Base-by-base conservation (phyloP, 1,140 invertebrate genomes). In the Grapholita molesta region DNA sequence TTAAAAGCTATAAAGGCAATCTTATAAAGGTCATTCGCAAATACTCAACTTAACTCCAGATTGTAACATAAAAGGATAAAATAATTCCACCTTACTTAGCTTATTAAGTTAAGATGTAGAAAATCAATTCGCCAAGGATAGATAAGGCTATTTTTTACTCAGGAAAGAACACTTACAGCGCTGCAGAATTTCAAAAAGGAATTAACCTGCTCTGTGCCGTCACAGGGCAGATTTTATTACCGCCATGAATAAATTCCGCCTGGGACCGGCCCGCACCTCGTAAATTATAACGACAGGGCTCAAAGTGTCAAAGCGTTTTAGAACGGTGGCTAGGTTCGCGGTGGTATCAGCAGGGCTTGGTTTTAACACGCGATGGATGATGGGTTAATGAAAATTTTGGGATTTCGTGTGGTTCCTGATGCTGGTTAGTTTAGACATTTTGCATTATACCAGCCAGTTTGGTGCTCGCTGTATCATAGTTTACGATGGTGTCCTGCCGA, bases 221-320 rank as follows among this genome's bases (percentile, higher is more conserved):
- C 67, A 69, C 55, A 64, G 79, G 82, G 77, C 82, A 84, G 80
- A 84, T 84, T 85, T 85, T 84, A 85, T 87, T 84, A 85, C 78
- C 72, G 72, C 75, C 79, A 85, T 87, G 85, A 85, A 87, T 87
- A 85, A 85, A 87, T 87, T 84, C 74, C 73, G 74, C 75, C 73
- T 68, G 75, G 75, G 77, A 76, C 75, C 77, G 73, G 66, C 66
- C 64, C 71, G 75, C 79, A 76, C 75, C 74, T 78, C 82, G 76
- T 83, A 85, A 81, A 85, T 84, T 82, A 84, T 82, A 80, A 79
- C 67, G 78, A 75, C 75, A 78, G 65, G 55, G 55, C 80, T 77
- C 71, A 75, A 78, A 75, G 76, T 78, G 70, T 77, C 75, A 70
- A 65, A 69, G 66, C 70, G 66, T 78, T 79, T 80, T 84, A 85